These are phyloP conservation scores for Acyrthosiphon pisum DNA, from an alignment of 1,140 invertebrate species.

Conservation along the genomic window DNA sequence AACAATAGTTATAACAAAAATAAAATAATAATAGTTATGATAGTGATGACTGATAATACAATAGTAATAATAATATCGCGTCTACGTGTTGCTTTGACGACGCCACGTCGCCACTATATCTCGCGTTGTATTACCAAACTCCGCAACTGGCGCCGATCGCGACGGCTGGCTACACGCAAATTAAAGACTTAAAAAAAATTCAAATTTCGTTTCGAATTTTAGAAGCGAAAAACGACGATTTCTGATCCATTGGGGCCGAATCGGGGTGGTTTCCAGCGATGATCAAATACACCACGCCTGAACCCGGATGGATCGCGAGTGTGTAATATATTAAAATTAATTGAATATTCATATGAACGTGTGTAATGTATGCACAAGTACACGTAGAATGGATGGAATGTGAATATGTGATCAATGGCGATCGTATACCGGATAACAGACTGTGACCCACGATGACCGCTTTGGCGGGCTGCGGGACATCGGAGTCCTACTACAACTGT, in stretches of 20 bases:
- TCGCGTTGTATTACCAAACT: too few relatives aligned
- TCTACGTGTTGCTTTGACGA: neutral
- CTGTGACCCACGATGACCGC: too few relatives aligned
- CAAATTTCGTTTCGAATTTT: neutral
- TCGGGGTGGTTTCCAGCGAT: neutral
- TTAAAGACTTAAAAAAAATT: neutral
- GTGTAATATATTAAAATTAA: neutral
- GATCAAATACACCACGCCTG: neutral
- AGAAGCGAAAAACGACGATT: neutral
- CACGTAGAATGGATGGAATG: neutral
- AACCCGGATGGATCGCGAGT: neutral
- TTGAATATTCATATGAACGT: neutral
- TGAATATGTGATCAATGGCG: constrained; percentile 12
- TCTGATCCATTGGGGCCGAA: neutral
- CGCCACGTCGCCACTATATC: too few relatives aligned
- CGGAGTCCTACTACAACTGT: too few relatives aligned
- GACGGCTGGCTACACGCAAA: neutral
- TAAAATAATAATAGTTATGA: neutral
- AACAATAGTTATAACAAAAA: neutral
- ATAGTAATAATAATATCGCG: neutral
- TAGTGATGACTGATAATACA: neutral
- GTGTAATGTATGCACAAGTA: neutral
- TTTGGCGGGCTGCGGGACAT: too few relatives aligned
- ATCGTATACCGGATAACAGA: neutral
- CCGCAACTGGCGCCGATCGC: neutral